phyloP scores from a whole-genome alignment of 2,888 invertebrate genomes.

The Mechanitis mazaeus region DNA sequence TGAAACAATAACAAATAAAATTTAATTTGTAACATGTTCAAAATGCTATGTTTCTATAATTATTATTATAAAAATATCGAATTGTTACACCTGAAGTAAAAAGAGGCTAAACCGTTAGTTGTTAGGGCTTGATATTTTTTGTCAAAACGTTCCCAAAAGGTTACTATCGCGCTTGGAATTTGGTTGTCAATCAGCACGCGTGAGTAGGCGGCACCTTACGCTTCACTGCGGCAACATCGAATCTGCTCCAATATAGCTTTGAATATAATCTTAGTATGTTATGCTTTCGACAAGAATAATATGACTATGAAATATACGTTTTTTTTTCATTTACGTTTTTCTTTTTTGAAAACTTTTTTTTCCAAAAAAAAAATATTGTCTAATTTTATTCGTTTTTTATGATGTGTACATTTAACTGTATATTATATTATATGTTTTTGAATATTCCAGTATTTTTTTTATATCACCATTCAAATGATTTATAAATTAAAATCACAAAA shows the following conservation, averaged over 20 bases:
- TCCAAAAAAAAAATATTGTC: background rate
- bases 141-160: conserved; percentile 14
- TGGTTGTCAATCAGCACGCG: conserved; percentile 64
- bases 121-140: conserved; percentile 12
- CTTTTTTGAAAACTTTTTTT: conserved; percentile 8
- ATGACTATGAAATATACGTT: conserved; percentile 4
- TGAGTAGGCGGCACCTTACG: conserved; percentile 48
- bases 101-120: background rate
- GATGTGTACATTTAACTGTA: background rate
- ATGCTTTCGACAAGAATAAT: conserved; percentile 20
- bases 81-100: background rate
- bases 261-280: conserved; percentile 29
- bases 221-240: conserved; percentile 45
- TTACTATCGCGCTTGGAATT: conserved; percentile 29
- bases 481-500: background rate
- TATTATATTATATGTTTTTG: background rate
- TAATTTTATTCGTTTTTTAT: background rate
- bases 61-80: too few relatives aligned
- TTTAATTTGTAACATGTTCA: too few relatives aligned
- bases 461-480: background rate
- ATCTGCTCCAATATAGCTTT: conserved; percentile 45
- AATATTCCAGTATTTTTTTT: too few relatives aligned
- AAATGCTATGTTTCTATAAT: too few relatives aligned
- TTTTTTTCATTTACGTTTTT: background rate
- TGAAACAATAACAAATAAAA: too few relatives aligned